Evolutionary conservation across 1,140 invertebrate species (phyloP), one percentile per base, ranked within the genome.

Genomic region (Eubasilissa regina): DNA sequence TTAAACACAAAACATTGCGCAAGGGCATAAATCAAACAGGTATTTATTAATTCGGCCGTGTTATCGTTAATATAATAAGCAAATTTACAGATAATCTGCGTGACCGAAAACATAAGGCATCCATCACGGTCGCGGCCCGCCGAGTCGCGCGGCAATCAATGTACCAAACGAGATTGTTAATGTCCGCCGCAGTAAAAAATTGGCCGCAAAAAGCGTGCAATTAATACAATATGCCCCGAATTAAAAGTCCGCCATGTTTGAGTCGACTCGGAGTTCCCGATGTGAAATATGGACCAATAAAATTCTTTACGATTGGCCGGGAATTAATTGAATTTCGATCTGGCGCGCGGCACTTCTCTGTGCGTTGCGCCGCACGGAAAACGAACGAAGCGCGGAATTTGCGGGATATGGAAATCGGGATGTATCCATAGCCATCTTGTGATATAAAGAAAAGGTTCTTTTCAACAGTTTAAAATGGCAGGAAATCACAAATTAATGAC

Each of bases 251-350:
- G 66, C 66, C 66, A 70, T 70, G 15, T 70, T 47, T 25, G 64
- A 45, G 60, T 44, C 66, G 47, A 10, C 10, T 45, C 15, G 6
- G 66, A 48, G 43, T 70, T 58, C n/a, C 53, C 53, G 8, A 15
- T 19, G 51, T 75, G 51, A 75, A 75, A 75, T 75, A 75, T 58
- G 73, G 73, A 45, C 53, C 51, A 60, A 75, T 75, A 75, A 75
- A 75, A 15, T 44, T 44, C 12, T 75, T 75, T 58, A 75, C 73
- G 53, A 75, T 44, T 25, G 25, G 53, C n/a, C 12, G 21, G 35
- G 55, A 75, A 58, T 75, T 75, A 75, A 75, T 75, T 75, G 73
- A 75, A 75, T 75, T 75, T 75, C 55, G 73, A 75, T n/a, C 66
- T 35, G 25, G 25, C 25, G 66, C 35, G 43, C 66, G 66, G 66